Percentiles rank a stretch among this genome's conserved stretches.
These are phyloP conservation scores for Premnoplex brunnescens DNA, from an alignment of 2,797 vertebrate species.

Conservation along the genomic window DNA sequence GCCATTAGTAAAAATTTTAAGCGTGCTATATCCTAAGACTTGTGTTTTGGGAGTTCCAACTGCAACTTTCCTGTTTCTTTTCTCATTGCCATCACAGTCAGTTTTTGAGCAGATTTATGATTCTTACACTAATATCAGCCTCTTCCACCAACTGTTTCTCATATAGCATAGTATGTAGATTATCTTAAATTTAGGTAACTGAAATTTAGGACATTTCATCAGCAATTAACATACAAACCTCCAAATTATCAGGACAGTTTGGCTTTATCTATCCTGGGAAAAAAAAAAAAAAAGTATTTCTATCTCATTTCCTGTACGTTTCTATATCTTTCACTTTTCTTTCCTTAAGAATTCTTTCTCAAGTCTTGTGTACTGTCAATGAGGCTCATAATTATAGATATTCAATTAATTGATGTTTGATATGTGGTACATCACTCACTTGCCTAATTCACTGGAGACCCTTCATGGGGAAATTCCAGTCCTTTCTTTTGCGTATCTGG, in stretches of 20 bases:
- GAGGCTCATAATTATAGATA: not conserved
- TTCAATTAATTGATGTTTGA: not conserved
- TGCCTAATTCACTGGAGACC: not conserved
- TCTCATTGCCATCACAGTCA: not conserved
- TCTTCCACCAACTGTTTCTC: not conserved
- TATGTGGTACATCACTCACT: not conserved
- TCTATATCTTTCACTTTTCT: not conserved
- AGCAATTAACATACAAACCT: not conserved
- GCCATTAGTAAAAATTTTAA: not conserved
- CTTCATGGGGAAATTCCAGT: not conserved
- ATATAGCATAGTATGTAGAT: not conserved
- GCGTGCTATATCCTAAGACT: not conserved
- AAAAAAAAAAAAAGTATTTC: rapidly evolving
- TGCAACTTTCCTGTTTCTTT: not conserved
- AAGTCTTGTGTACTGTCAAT: not conserved
- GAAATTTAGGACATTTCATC: not conserved
- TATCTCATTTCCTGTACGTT: not conserved
- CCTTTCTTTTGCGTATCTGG: not conserved
- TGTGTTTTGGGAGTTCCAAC: not conserved
- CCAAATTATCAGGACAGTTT: not conserved
- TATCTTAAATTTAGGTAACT: not conserved
- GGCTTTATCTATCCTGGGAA: not conserved
- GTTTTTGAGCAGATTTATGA: not conserved
- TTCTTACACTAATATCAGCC: rapidly evolving
- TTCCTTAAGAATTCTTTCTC: not conserved